A percentile compares a stretch with the other conserved stretches of the same genome.
Evolutionary conservation across 2,113 vertebrate genomes (phyloP).

Genomic region (Aleadryas rufinucha): DNA sequence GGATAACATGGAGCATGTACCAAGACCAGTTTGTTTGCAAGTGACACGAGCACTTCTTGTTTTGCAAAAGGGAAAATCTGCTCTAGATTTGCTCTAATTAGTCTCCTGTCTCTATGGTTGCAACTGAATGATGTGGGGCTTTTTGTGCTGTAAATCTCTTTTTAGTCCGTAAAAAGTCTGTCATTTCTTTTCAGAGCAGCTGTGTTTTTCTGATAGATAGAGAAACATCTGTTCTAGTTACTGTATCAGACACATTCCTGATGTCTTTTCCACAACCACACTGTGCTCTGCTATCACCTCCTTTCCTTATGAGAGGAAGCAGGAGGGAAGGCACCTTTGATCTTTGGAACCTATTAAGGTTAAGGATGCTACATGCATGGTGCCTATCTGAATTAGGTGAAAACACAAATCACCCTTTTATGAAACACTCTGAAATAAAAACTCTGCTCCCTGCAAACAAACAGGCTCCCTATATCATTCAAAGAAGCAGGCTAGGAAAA

Average conservation of each 20-base stretch:
- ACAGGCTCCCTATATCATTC: background rate
- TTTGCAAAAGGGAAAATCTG: conserved; percentile 28
- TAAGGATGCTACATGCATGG: background rate
- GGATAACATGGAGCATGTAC: background rate
- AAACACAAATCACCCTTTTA: background rate
- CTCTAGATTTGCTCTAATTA: conserved; percentile 37
- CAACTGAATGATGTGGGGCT: background rate
- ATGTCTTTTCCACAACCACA: background rate
- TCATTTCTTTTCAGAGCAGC: conserved; percentile 40
- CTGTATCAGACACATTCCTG: background rate
- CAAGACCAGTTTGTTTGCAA: background rate
- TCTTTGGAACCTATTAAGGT: background rate
- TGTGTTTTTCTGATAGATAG: conserved; percentile 23
- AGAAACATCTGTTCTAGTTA: background rate
- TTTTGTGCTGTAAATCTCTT: conserved; percentile 5
- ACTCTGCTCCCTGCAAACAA: background rate
- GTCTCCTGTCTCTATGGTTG: conserved; percentile 16
- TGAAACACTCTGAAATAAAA: background rate
- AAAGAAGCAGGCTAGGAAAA: background rate
- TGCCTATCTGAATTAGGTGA: background rate
- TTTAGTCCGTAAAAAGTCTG: conserved; percentile 19
- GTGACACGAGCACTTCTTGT: background rate
- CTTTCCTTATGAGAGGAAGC: background rate
- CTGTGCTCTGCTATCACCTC: background rate
- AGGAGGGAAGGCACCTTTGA: background rate